phyloP scores from a whole-genome alignment of 2,797 vertebrate genomes.

The Rhinogobio ventralis region DNA sequence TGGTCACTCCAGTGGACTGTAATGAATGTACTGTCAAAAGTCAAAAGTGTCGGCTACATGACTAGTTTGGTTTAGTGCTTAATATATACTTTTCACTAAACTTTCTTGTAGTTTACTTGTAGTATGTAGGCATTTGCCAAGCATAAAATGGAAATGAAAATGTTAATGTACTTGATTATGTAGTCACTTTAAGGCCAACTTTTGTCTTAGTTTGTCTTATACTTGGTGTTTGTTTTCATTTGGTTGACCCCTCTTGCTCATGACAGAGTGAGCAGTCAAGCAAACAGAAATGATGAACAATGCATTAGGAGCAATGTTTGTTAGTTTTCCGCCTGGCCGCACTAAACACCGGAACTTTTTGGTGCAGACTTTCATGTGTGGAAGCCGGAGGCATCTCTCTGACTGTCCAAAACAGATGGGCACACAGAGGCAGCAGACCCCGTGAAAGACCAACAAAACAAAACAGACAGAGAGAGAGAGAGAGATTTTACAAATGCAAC shows the following conservation, averaged over 20 bases:
- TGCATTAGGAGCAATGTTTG: conserved; percentile 52
- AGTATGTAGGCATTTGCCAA: neutral
- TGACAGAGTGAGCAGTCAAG: conserved; percentile 47
- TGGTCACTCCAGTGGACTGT: neutral
- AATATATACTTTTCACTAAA: neutral
- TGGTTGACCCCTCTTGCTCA: conserved; percentile 38
- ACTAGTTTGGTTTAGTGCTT: conserved; percentile 27
- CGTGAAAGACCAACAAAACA: conserved; percentile 15
- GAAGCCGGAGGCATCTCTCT: conserved; percentile 36
- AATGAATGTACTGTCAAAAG: conserved; percentile 23
- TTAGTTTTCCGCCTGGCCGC: conserved; percentile 39
- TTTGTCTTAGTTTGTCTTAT: conserved; percentile 14
- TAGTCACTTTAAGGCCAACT: conserved; percentile 29
- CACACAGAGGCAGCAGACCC: conserved; percentile 40
- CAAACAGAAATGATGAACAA: conserved; percentile 44
- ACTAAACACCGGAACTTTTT: conserved; percentile 44
- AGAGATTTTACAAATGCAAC: conserved; percentile 28
- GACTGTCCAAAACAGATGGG: conserved; percentile 58
- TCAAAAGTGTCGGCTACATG: neutral
- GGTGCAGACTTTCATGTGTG: conserved; percentile 24
- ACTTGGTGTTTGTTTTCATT: conserved; percentile 45
- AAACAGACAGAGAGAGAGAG: neutral
- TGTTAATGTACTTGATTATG: conserved; percentile 1
- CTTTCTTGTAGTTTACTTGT: neutral
- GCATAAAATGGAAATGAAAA: neutral